These are phyloP conservation scores for human (Homo sapiens) DNA, from an alignment of 2,113 vertebrate species.

Conservation along the genomic window DNA sequence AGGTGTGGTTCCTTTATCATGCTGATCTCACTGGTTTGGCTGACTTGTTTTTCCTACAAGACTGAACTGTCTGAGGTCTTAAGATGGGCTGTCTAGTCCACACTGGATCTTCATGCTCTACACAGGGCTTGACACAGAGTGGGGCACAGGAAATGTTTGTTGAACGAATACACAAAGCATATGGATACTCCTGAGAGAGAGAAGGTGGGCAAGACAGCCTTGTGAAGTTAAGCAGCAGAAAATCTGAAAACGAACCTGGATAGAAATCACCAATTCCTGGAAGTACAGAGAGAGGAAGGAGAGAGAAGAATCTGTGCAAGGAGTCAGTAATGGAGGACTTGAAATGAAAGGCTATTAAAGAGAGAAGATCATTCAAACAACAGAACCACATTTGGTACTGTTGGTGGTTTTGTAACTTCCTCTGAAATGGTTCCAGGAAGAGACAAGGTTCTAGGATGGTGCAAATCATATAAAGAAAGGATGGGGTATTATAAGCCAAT, in stretches of 20 bases:
- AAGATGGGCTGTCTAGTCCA: not conserved
- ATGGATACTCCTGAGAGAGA: not conserved
- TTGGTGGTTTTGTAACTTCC: conserved; percentile 54
- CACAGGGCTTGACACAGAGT: not conserved
- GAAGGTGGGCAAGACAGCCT: not conserved
- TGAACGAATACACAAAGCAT: not conserved
- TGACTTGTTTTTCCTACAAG: not conserved
- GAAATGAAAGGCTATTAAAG: not conserved
- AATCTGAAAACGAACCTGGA: not conserved
- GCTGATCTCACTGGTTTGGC: not conserved
- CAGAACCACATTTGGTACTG: not conserved
- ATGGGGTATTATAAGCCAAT: not conserved
- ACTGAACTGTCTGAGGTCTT: not conserved
- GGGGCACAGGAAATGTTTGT: not conserved
- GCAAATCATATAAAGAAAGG: conserved; percentile 23
- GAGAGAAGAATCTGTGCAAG: not conserved
- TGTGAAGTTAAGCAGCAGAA: not conserved
- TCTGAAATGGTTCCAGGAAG: conserved; percentile 57
- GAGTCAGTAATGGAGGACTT: not conserved
- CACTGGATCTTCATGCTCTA: not conserved
- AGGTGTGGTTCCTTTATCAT: not conserved
- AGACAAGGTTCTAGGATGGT: conserved; percentile 46
- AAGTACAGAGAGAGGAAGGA: not conserved
- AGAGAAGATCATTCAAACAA: not conserved
- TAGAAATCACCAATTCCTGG: not conserved